phyloP scores from a whole-genome alignment of 2,113 vertebrate genomes.

The Chauna torquata region DNA sequence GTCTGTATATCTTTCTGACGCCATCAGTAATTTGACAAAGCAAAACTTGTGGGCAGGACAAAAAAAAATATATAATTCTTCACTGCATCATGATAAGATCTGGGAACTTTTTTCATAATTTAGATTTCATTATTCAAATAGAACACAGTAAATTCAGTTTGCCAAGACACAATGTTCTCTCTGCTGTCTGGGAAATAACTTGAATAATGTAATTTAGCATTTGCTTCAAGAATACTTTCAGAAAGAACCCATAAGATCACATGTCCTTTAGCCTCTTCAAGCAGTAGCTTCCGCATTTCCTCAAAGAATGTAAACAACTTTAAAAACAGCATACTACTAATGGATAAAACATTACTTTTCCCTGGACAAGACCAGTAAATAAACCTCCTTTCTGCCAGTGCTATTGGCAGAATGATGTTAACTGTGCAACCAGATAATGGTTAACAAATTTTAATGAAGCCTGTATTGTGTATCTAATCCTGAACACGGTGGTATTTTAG shows the following conservation, averaged over 20 bases:
- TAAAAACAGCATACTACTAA: constrained; percentile 35
- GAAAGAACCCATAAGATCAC: constrained; percentile 34
- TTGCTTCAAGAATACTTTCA: constrained; percentile 36
- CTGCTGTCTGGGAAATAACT: constrained; percentile 57
- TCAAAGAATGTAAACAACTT: constrained; percentile 57
- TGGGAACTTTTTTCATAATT: constrained; percentile 35
- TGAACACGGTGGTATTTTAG: neutral
- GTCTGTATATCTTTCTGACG: constrained; percentile 27
- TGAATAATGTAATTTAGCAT: constrained; percentile 55
- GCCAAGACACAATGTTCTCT: constrained; percentile 72
- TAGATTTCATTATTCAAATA: constrained; percentile 73
- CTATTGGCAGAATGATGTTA: neutral
- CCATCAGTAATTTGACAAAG: constrained; percentile 55
- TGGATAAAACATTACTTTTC: constrained; percentile 58
- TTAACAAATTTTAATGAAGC: neutral
- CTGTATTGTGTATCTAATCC: neutral
- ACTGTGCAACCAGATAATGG: neutral
- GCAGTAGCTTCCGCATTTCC: neutral
- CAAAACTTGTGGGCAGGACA: constrained; percentile 47
- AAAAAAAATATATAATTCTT: constrained; percentile 54
- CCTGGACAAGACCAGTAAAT: neutral
- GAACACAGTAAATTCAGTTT: constrained; percentile 59
- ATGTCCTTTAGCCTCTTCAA: constrained; percentile 35
- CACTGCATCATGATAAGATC: constrained; percentile 73
- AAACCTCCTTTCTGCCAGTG: neutral